Conservation (phyloP, 1,140 invertebrate genomes). For the Nilaparvata lugens region DNA sequence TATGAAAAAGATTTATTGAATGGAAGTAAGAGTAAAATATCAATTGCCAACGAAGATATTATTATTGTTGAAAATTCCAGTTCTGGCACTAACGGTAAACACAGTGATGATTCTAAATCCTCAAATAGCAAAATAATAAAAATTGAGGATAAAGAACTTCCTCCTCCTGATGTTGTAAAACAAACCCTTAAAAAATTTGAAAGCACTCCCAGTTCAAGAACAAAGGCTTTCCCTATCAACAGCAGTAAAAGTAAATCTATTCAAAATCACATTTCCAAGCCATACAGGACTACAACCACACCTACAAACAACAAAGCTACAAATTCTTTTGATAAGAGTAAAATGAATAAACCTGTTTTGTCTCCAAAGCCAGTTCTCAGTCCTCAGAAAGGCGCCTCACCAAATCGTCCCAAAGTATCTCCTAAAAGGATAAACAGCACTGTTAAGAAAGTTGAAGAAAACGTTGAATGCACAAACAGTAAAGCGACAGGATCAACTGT, state of each 20-base stretch:
- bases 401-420: slow-evolving; percentile 8
- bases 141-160: slow-evolving; percentile 69
- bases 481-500: too few species aligned
- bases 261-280: background rate
- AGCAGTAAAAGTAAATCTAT: background rate
- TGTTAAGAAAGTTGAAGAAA: too few species aligned
- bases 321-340: background rate
- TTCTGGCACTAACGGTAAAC: background rate
- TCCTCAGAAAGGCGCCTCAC: slow-evolving; percentile 14
- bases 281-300: background rate
- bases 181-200: slow-evolving; percentile 77
- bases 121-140: slow-evolving; percentile 30
- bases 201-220: slow-evolving; percentile 31
- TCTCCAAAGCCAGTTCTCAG: slow-evolving; percentile 24
- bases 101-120: background rate
- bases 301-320: background rate
- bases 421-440: slow-evolving; percentile 4
- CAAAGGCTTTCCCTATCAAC: slow-evolving; percentile 7
- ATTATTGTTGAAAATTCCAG: slow-evolving; percentile 35
- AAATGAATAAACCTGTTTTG: slow-evolving; percentile 20
- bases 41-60: slow-evolving; percentile 36
- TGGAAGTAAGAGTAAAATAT: slow-evolving; percentile 4
- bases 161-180: slow-evolving; percentile 75
- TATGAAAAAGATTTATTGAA: background rate
- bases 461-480: too few species aligned